phyloP scores from a whole-genome alignment of 2,113 vertebrate genomes.

The Suricata suricatta region DNA sequence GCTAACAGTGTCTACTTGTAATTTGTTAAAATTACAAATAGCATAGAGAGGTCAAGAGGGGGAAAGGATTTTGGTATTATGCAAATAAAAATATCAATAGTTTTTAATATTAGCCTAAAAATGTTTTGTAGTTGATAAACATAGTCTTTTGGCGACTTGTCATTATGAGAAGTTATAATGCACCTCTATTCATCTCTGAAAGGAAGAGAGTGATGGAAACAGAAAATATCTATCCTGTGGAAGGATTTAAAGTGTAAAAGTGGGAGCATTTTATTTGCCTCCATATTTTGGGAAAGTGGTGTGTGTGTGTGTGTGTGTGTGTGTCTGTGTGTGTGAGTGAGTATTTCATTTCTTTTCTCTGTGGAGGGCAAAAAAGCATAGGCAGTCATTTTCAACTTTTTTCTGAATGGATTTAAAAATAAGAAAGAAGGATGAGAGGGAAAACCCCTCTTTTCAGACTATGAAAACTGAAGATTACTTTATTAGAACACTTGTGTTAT shows the following conservation, averaged over 20 bases:
- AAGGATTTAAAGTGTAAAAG: background rate
- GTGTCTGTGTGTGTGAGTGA: background rate
- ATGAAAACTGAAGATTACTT: background rate
- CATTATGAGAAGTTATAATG: background rate
- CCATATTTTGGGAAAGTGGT: background rate
- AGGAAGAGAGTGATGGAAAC: background rate
- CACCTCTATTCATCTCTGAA: background rate
- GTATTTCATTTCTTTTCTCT: background rate
- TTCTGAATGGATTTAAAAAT: background rate
- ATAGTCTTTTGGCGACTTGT: conserved; percentile 15
- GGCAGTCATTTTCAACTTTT: conserved; percentile 18
- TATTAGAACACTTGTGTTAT: background rate
- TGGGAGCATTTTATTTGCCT: background rate
- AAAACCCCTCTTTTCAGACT: background rate
- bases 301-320: background rate
- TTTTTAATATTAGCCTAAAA: background rate
- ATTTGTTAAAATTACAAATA: background rate
- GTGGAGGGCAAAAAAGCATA: background rate
- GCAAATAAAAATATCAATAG: background rate
- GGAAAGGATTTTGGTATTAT: background rate
- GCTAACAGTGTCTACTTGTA: background rate
- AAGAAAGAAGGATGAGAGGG: background rate
- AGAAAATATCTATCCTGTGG: background rate
- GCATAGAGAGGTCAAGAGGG: background rate
- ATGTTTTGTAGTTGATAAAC: background rate